Percentiles rank a stretch among this genome's conserved stretches.
phyloP scores from a whole-genome alignment of 1,140 invertebrate genomes.

The Pteromalus puparum region DNA sequence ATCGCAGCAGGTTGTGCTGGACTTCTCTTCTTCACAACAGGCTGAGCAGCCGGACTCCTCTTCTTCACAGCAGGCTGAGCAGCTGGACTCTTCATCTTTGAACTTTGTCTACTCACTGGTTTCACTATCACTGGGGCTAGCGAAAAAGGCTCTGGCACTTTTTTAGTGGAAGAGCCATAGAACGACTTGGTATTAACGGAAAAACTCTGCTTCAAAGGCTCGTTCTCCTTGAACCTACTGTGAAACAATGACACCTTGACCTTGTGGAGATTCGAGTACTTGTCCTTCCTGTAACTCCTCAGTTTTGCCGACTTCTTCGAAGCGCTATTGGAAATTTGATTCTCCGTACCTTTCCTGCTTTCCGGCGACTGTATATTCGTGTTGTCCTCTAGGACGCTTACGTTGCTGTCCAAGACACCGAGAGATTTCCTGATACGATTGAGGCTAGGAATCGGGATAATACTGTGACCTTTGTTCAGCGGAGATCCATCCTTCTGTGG shows the following conservation, averaged over 20 bases:
- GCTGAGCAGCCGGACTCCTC: background rate
- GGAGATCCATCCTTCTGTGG: background rate
- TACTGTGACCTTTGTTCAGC: background rate
- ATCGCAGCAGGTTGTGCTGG: background rate
- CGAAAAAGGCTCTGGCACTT: background rate
- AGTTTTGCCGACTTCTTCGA: background rate
- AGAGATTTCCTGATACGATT: slow-evolving; percentile 1
- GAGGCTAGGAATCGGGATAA: background rate
- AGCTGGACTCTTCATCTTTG: background rate
- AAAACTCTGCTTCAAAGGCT: background rate
- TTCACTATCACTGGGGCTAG: background rate
- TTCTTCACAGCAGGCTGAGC: background rate
- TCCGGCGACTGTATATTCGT: background rate
- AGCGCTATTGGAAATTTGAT: background rate
- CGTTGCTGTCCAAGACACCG: background rate
- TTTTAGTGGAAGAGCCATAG: background rate
- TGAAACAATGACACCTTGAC: slow-evolving; percentile 8
- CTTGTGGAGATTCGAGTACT: background rate
- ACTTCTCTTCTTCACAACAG: background rate
- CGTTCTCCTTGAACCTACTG: background rate
- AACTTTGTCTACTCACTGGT: background rate
- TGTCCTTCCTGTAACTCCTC: background rate
- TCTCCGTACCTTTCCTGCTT: background rate
- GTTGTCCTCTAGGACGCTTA: background rate
- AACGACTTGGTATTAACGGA: background rate